These are phyloP conservation scores for Chondrilla cf. caribensis DNA, from an alignment of 37 sponge, comb jelly and placozoan species.

Conservation along the genomic window DNA sequence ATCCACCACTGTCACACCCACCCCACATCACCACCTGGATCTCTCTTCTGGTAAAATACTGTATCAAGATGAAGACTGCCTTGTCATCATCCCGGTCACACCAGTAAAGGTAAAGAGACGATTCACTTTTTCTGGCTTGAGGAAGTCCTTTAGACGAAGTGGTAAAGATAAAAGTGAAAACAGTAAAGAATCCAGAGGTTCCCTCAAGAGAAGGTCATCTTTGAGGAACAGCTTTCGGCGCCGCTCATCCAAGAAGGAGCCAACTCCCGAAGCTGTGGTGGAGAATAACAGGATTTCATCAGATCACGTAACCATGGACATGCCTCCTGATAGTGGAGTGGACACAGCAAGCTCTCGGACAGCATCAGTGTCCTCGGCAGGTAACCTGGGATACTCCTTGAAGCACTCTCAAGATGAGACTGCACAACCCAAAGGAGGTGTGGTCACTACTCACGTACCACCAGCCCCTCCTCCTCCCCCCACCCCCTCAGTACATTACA, in stretches of 20 bases:
- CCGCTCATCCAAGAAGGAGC: neutral
- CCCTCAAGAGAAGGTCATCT: neutral
- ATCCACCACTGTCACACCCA: neutral
- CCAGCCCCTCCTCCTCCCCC: slow-evolving; percentile 15
- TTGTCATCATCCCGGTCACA: neutral
- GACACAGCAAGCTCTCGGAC: neutral
- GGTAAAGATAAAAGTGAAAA: neutral
- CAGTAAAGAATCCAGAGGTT: neutral
- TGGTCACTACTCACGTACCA: neutral
- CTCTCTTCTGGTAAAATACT: neutral
- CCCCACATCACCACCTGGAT: neutral
- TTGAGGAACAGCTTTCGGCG: neutral
- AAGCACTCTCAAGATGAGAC: neutral
- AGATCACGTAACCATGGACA: neutral
- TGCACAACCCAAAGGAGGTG: neutral
- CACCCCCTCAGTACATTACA: neutral
- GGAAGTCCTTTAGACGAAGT: neutral
- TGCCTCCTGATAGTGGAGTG: neutral
- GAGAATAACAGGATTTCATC: neutral
- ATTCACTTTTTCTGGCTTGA: neutral
- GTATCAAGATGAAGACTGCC: slow-evolving; percentile 4
- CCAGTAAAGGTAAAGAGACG: slow-evolving; percentile 5
- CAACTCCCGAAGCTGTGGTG: neutral
- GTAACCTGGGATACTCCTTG: neutral
- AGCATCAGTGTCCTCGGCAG: slow-evolving; percentile 3